Conservation (phyloP, 2,797 vertebrate genomes). For the Rhyacichthys aspro region DNA sequence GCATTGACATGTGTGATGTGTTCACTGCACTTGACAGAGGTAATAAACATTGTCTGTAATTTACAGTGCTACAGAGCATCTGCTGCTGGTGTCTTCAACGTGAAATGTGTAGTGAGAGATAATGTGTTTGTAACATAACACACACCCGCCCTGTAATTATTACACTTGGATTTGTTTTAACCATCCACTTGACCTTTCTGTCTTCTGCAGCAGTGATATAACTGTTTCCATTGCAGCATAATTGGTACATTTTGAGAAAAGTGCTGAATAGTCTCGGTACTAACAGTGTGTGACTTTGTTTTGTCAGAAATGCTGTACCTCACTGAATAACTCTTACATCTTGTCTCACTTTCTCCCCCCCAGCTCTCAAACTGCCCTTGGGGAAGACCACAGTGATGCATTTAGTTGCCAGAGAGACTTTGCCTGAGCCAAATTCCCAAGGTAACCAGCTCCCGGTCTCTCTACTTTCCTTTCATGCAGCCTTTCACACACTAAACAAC, state of each 20-base stretch:
- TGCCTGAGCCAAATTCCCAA: constrained; percentile 99
- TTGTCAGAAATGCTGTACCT: constrained; percentile 21
- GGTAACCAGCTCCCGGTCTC: constrained; percentile 80
- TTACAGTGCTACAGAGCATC: too few species aligned
- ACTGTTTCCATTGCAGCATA: background rate
- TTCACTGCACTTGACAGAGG: too few species aligned
- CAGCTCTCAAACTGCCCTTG: constrained; percentile 96
- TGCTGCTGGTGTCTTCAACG: too few species aligned
- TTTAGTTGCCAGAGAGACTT: constrained; percentile 98
- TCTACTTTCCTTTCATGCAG: constrained; percentile 43
- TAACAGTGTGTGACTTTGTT: constrained; percentile 39
- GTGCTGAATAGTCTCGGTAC: constrained; percentile 28
- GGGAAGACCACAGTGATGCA: constrained; percentile 99
- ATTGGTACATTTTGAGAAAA: constrained; percentile 5
- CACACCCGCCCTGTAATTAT: too few species aligned
- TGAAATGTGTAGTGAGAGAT: too few species aligned
- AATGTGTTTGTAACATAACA: background rate
- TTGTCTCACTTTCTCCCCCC: constrained; percentile 37
- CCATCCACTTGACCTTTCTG: background rate
- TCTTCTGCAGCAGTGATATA: background rate
- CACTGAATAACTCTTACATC: constrained; percentile 44
- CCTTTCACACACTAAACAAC: constrained; percentile 63
- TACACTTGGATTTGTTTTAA: background rate
- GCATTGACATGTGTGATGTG: too few species aligned
- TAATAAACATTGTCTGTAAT: too few species aligned